These are phyloP conservation scores for Brachionus asplanchnoidis DNA, from an alignment of 1,140 invertebrate genomes.

Conservation along the genomic window DNA sequence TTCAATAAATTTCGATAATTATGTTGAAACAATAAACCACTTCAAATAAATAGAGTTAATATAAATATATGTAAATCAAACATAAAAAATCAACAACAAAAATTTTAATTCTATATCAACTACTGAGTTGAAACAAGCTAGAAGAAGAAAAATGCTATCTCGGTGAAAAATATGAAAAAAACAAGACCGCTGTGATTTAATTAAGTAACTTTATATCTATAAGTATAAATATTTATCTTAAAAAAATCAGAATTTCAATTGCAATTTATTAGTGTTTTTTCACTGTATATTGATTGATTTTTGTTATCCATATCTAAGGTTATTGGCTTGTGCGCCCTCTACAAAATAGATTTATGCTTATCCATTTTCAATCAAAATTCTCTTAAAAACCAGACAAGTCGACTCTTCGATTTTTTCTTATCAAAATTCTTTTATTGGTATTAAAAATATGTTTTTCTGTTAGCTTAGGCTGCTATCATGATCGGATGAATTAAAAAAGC, in stretches of 20 bases:
- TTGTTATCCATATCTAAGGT: slow-evolving; percentile 5
- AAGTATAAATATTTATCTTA: slow-evolving; percentile 32
- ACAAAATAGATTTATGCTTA: not conserved
- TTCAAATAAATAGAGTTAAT: slow-evolving; percentile 9
- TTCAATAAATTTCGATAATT: not conserved
- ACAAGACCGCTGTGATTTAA: not conserved
- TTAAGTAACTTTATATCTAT: slow-evolving; percentile 28
- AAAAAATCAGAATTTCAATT: not conserved
- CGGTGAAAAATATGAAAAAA: not conserved
- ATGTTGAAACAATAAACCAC: slow-evolving; percentile 14
- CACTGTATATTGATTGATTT: not conserved
- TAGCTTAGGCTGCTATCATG: not conserved
- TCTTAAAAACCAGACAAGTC: slow-evolving; percentile 14
- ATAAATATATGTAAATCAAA: not conserved
- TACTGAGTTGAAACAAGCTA: not conserved
- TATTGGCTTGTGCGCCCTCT: not conserved
- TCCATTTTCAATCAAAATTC: slow-evolving; percentile 18
- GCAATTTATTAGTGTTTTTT: not conserved
- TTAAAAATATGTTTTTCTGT: not conserved
- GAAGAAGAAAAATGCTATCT: not conserved
- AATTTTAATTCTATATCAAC: not conserved
- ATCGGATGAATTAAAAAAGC: not conserved
- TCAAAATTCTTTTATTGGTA: not conserved
- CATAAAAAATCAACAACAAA: not conserved
- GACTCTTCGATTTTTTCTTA: not conserved